Percentiles rank a stretch among this genome's conserved stretches.
phyloP scores from a whole-genome alignment of 2,888 invertebrate species.

The Phyto melanocephala region DNA sequence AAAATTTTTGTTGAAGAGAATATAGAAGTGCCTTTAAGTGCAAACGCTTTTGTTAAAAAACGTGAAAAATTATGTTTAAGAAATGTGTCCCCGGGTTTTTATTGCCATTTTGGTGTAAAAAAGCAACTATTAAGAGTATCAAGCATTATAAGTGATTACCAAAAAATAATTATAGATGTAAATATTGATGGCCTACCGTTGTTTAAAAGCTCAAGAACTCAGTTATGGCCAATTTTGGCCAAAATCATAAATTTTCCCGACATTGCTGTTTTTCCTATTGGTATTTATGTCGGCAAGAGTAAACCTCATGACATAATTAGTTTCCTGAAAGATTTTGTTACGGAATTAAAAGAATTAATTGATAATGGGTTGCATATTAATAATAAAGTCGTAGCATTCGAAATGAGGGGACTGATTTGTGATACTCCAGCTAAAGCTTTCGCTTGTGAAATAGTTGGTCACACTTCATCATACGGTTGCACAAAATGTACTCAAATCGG shows the following conservation, averaged over 20 bases:
- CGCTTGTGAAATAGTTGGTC: too few relatives aligned
- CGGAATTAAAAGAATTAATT: conserved; percentile 22
- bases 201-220: too few relatives aligned
- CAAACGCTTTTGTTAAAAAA: not conserved
- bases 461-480: too few relatives aligned
- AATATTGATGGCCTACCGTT: conserved; percentile 51
- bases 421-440: too few relatives aligned
- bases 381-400: not conserved
- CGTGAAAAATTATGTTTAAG: conserved; percentile 11
- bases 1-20: conserved; percentile 11
- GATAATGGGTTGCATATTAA: conserved; percentile 20
- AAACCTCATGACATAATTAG: conserved; percentile 2
- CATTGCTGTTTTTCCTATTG: conserved; percentile 35
- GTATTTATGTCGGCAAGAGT: too few relatives aligned
- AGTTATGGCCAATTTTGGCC: conserved; percentile 37
- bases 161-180: conserved; percentile 27
- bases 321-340: conserved; percentile 16
- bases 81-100: conserved; percentile 3
- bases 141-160: not conserved
- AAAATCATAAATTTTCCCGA: conserved; percentile 22
- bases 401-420: too few relatives aligned
- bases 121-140: conserved; percentile 21
- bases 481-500: too few relatives aligned
- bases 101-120: conserved; percentile 31
- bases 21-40: too few relatives aligned